Evolutionary conservation across 64 coral and sea anemone genomes (phyloP), one percentile per base, ranked within the genome.

Genomic region (Montipora efflorescens): DNA sequence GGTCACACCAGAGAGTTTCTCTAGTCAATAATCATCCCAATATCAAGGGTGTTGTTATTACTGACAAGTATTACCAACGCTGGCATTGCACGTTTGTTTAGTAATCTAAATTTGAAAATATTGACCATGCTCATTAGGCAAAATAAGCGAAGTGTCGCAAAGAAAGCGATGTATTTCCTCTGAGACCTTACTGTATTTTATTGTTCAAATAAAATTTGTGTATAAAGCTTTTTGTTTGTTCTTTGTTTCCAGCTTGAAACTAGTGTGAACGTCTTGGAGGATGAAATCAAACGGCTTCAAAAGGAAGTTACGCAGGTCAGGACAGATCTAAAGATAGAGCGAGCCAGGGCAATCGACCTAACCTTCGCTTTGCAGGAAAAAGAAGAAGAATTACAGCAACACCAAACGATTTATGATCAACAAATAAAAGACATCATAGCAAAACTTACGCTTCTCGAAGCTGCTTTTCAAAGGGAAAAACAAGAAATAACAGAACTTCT

Each of bases 391-490:
- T 19, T 93, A 20, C 61, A 53, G 25, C 47, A 16, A 4, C 36
- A 53, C 0, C 84, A 93, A 74, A 19, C 47, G 21, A 59, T 88
- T 44, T 80, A 80, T 49, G 92, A 93, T 49, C 83, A 80, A 67
- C 75, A 88, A 46, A 93, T 93, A 75, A 79, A 88, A 18, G 92
- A 87, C 21, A 64, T 93, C 44, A 80, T 77, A 8, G 87, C 92
- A 12, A 67, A 77, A 88, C 67, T 93, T 15, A 18, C 69, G 11
- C 75, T 88, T 4, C 51, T 93, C 3, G 92, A 93, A 12, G 53
- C 58, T 59, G 81, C 80, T 81, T 88, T 93, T 69, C 92, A 57
- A 8, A 88, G 80, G 70, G 92, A 93, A 22, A 84, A 93, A 80
- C 75, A 47, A 12, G 74, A 93, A n/a, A 93, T 93, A 46, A 77